A percentile compares a stretch with the other conserved stretches of the same genome.
These are phyloP conservation scores for Isotomurus palustris DNA, from an alignment of 2,888 invertebrate species.

Conservation along the genomic window DNA sequence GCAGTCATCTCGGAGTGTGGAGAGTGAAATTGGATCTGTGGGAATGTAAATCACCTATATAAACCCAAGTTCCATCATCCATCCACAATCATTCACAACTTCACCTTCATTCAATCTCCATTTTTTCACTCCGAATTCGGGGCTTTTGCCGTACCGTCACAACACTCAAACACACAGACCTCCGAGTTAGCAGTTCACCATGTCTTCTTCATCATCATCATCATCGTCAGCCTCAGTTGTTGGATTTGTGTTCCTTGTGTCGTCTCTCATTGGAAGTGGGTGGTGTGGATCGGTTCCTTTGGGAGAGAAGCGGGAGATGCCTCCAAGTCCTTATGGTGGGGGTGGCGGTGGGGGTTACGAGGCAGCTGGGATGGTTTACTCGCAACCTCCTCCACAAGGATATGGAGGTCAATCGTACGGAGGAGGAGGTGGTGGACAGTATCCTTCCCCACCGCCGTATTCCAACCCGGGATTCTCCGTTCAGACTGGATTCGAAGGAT, in stretches of 20 bases:
- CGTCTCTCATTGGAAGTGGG: slow-evolving; percentile 18
- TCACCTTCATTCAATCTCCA: no score
- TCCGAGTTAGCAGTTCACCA: no score
- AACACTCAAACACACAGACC: no score
- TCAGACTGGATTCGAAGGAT: slow-evolving; percentile 46
- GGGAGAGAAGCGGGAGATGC: slow-evolving; percentile 38
- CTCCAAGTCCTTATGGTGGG: slow-evolving; percentile 12
- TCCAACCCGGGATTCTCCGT: slow-evolving; percentile 45
- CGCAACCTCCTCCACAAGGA: slow-evolving; percentile 4
- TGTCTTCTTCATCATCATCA: slow-evolving; percentile 16
- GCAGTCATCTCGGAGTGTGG: no score
- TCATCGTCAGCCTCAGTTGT: neutral
- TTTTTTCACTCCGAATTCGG: no score
- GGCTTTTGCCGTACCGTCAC: no score
- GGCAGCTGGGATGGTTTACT: neutral
- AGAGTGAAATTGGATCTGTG: no score
- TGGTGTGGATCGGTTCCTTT: slow-evolving; percentile 28
- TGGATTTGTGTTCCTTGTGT: neutral
- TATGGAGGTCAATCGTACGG: slow-evolving; percentile 6
- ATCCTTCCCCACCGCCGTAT: slow-evolving; percentile 18
- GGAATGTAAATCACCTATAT: no score
- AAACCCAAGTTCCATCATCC: no score
- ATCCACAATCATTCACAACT: no score
- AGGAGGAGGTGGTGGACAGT: no score
- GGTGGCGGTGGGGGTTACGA: slow-evolving; percentile 20